A percentile compares a stretch with the other conserved stretches of the same genome.
Conservation (phyloP, 2,113 vertebrate species). For the human region DNA sequence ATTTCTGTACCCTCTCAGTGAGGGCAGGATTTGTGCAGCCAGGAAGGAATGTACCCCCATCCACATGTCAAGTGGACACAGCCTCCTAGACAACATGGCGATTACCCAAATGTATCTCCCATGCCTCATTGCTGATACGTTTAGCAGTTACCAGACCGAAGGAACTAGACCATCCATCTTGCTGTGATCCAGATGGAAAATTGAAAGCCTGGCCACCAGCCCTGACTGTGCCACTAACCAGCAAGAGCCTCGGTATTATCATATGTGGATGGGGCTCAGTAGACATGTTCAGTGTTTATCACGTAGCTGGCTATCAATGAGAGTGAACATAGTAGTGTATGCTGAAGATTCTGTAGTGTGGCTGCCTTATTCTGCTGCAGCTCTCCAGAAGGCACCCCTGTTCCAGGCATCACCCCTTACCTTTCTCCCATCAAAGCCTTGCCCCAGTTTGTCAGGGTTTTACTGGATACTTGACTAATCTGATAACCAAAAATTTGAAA, state of each 20-base stretch:
- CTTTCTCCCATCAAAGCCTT: background rate
- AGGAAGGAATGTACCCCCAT: background rate
- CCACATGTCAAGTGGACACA: background rate
- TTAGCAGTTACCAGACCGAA: background rate
- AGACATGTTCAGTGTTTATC: background rate
- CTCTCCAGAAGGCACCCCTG: background rate
- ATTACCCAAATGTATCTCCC: background rate
- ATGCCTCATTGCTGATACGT: background rate
- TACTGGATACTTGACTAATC: background rate
- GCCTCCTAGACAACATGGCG: background rate
- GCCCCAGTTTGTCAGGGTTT: background rate
- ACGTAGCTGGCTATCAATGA: background rate
- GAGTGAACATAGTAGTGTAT: background rate
- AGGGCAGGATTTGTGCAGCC: background rate
- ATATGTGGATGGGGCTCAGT: background rate
- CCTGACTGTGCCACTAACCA: background rate
- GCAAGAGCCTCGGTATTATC: background rate
- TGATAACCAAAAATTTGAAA: constrained; percentile 29
- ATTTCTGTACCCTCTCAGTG: background rate
- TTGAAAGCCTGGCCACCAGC: background rate
- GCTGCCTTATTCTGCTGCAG: background rate
- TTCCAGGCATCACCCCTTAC: background rate
- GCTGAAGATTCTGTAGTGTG: background rate
- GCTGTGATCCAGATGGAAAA: background rate
- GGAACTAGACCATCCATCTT: background rate